Evolutionary conservation across 2,888 invertebrate species (phyloP), one percentile per base, ranked within the genome.

Genomic region (Cerastis leucographa): DNA sequence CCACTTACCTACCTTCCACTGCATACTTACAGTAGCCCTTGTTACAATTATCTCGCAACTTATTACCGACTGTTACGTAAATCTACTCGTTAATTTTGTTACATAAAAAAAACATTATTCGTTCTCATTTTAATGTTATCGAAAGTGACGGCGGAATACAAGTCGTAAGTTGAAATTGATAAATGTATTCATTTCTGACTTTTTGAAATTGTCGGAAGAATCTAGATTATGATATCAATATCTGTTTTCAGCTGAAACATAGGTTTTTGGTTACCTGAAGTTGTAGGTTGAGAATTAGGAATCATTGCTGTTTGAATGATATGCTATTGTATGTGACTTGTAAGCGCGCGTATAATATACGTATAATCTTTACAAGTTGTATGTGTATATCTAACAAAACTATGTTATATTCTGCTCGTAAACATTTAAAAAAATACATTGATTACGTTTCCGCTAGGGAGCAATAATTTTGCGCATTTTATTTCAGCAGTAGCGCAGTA

Each of bases 401-500:
- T 17, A 86, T 85, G 82, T 88, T 85, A 89, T 89, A 88, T 89
- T 89, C 84, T 76, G 83, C 86, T 91, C 89, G 88, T 93, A 90
- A 92, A 92, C 91, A 92, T 90, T 90, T 85, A 87, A 88, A 84
- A 72, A 74, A n/a, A 35, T 74, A 90, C 90, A 91, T 91, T 89
- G 91, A 93, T 92, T 90, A 92, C 89, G 88, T 92, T 91, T 92
- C 90, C 90, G 87, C 90, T 90, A 89, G 89, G 90, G 85, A 89
- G 90, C 91, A 90, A 92, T 94, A 92, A 92, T 90, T 90, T 92
- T 80, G 85, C 85, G 89, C 88, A 91, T 92, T 93, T 94, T 92
- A 94, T 93, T 92, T 90, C 86, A 90, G 86, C 89, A 86, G 87
- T 88, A 54, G 87, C 78, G 72, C 29, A 80, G 80, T 87, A 88